Percentiles rank a stretch among this genome's conserved stretches.
phyloP scores from a whole-genome alignment of 1,140 invertebrate genomes.

The Theocolax elegans region DNA sequence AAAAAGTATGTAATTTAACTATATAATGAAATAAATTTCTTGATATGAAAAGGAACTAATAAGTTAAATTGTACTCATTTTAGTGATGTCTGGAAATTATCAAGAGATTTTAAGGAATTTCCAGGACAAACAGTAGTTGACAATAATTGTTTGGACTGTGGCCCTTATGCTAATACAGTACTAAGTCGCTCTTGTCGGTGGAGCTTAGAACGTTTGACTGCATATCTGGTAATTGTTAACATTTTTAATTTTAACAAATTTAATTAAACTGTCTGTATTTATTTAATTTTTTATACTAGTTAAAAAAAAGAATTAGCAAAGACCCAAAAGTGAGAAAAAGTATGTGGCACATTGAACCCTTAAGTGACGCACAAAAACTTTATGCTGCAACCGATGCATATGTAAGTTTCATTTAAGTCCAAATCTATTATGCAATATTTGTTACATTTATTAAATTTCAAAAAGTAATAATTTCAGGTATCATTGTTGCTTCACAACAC shows the following conservation, averaged over 20 bases:
- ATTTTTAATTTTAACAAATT: constrained; percentile 31
- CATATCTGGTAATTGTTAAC: constrained; percentile 67
- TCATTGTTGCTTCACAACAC: constrained; percentile 56
- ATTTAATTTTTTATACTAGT: constrained; percentile 53
- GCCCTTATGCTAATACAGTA: constrained; percentile 69
- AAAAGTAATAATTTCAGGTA: constrained; percentile 49
- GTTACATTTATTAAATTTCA: background rate
- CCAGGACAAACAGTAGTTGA: constrained; percentile 67
- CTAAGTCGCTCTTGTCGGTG: constrained; percentile 69
- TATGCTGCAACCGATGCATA: constrained; percentile 79
- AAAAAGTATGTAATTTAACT: constrained; percentile 68
- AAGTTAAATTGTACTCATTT: constrained; percentile 3
- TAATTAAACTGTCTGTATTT: constrained; percentile 3
- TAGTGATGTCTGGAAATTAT: constrained; percentile 74
- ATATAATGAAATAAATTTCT: constrained; percentile 14
- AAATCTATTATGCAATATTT: background rate
- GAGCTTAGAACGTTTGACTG: constrained; percentile 73
- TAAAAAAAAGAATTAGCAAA: constrained; percentile 69
- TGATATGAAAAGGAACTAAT: background rate
- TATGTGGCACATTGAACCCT: constrained; percentile 72
- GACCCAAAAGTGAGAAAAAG: constrained; percentile 71
- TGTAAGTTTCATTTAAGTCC: constrained; percentile 61
- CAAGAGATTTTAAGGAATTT: constrained; percentile 72
- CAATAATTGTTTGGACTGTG: constrained; percentile 72
- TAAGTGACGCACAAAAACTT: constrained; percentile 68